Base-by-base conservation (phyloP, 2,113 vertebrate species). In the Poeciliopsis occidentalis region DNA sequence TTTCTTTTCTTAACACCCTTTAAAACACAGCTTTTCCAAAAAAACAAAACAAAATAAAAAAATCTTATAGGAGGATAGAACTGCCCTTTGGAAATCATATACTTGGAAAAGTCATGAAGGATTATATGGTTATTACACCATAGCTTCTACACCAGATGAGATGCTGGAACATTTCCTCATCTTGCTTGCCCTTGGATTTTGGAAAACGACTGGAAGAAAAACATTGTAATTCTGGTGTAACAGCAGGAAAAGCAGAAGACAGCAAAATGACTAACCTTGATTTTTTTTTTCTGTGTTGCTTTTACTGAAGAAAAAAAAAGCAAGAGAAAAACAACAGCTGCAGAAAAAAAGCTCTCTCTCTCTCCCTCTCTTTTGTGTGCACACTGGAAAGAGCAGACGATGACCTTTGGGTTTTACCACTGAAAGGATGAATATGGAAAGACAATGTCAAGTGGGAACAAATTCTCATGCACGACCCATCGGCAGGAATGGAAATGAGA, bases 401-500 rank as follows among this genome's bases (percentile, higher is more conserved):
- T 81, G 64, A 82, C 82, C 69, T 74, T 79, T 80, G 39, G 75
- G 70, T 80, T 60, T 73, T 64, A 51, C 11, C 11, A 41, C 3
- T 17, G 3, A 60, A 62, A 30, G 57, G 66, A 51, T 30, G 17
- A 81, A 74, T 47, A 26, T 24, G 30, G 30, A 71, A 54, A 82
- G 76, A 80, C 69, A 17, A 71, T 75, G 26, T 80, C 41, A 57
- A 70, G 73, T 62, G 70, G 71, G 70, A 51, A 74, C 47, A 61
- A 34, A 68, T 54, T 22, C 34, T 26, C 26, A 29, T 34, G 64
- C 29, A 12, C 65, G 51, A 67, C 61, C 1, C 34, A 84, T 73
- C 73, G 34, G 83, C 72, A 61, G 69, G 66, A 88, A 76, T 44
- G 26, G 22, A 61, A 66, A 10, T 24, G 61, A 83, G 80, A 87